These are phyloP conservation scores for Pentalonia nigronervosa DNA, from an alignment of 1,140 invertebrate genomes.

Conservation along the genomic window DNA sequence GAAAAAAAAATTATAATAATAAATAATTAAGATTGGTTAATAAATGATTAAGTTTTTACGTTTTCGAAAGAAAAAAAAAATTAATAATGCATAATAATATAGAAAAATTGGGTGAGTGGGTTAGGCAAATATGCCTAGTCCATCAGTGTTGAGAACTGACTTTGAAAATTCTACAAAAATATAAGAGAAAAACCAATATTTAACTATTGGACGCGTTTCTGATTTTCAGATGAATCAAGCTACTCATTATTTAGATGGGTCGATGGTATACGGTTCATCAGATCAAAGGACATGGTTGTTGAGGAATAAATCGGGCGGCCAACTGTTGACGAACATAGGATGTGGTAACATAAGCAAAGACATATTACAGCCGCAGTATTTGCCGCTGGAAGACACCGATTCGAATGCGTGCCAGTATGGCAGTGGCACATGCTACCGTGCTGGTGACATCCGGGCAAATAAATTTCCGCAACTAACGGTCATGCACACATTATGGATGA, in stretches of 20 bases:
- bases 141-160: too few species aligned
- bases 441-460: slow-evolving; percentile 77
- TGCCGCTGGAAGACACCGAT: background rate
- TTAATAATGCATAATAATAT: too few species aligned
- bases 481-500: slow-evolving; percentile 83
- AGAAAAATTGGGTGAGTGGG: too few species aligned
- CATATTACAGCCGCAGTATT: background rate
- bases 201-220: too few species aligned
- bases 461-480: slow-evolving; percentile 79
- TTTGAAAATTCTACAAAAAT: too few species aligned
- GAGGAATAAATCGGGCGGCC: slow-evolving; percentile 67
- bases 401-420: slow-evolving; percentile 59
- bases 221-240: slow-evolving; percentile 75
- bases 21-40: too few species aligned
- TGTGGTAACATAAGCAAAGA: slow-evolving; percentile 34
- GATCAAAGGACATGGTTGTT: slow-evolving; percentile 67
- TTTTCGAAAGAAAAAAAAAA: too few species aligned
- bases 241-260: slow-evolving; percentile 77
- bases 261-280: slow-evolving; percentile 75
- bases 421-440: slow-evolving; percentile 61
- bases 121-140: too few species aligned
- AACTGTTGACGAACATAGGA: slow-evolving; percentile 65
- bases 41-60: too few species aligned
- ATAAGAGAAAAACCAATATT: too few species aligned
- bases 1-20: too few species aligned